Conservation (phyloP, 2,113 vertebrate genomes). For the Telmatochromis bifrenatus region DNA sequence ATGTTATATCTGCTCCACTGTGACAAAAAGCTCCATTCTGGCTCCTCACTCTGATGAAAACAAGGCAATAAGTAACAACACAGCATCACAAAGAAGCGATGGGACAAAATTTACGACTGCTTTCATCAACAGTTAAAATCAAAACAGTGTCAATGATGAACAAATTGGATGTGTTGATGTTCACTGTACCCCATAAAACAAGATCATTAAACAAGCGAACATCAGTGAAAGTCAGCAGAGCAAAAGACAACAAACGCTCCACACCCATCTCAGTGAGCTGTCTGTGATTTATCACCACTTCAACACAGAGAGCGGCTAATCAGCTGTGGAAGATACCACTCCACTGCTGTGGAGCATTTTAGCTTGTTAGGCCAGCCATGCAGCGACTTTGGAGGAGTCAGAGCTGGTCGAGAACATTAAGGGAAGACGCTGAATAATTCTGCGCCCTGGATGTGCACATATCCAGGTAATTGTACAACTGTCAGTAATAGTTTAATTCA, state of each 20-base stretch:
- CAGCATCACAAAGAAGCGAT: not conserved
- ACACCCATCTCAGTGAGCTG: not conserved
- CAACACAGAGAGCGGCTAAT: conserved; percentile 13
- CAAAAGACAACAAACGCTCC: conserved; percentile 36
- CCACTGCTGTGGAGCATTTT: not conserved
- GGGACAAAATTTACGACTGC: conserved; percentile 12
- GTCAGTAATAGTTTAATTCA: not conserved
- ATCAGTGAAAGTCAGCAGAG: conserved; percentile 35
- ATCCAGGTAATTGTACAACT: not conserved
- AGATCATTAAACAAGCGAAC: conserved; percentile 40
- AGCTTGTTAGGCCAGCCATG: not conserved
- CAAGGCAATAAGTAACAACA: conserved; percentile 9
- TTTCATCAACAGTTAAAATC: conserved; percentile 44
- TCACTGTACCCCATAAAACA: conserved; percentile 39
- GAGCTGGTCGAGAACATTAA: not conserved
- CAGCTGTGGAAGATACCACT: conserved; percentile 23
- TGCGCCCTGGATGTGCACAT: not conserved
- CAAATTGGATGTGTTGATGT: conserved; percentile 37
- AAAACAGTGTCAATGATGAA: conserved; percentile 22
- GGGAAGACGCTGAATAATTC: not conserved
- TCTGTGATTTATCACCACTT: conserved; percentile 41
- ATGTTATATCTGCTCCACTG: not conserved
- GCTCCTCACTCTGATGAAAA: not conserved
- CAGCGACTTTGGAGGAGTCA: not conserved
- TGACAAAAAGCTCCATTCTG: not conserved